Percentiles rank a stretch among this genome's conserved stretches.
Evolutionary conservation across 2,888 invertebrate species (phyloP).

Genomic region (Camponotus fellah): DNA sequence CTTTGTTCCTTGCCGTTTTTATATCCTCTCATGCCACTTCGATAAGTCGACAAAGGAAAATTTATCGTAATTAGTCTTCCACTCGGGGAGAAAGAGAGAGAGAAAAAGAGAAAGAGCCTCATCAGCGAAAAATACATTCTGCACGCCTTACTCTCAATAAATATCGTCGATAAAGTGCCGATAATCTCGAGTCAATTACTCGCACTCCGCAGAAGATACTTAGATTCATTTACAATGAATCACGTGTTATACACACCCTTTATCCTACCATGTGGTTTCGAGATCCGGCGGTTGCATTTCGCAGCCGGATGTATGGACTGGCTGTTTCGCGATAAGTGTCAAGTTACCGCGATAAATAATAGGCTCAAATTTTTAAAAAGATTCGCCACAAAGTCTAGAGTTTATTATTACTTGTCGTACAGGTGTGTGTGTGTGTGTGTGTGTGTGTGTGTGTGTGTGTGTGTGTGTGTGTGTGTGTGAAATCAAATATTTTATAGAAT

Average conservation of each 20-base stretch:
- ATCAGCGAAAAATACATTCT: conserved; percentile 15
- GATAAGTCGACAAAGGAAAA: conserved; percentile 47
- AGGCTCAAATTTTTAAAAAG: conserved; percentile 1
- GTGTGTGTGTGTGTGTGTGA: not conserved
- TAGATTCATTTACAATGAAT: conserved; percentile 56
- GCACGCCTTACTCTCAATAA: conserved; percentile 45
- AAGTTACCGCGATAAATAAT: not conserved
- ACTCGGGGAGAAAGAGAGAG: not conserved
- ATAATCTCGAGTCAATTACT: conserved; percentile 54
- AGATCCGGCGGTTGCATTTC: conserved; percentile 34
- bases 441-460: not conserved
- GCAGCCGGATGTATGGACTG: conserved; percentile 37
- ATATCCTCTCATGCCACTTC: conserved; percentile 1
- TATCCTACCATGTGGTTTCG: conserved; percentile 23
- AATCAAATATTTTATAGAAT: conserved; percentile 22
- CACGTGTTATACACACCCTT: conserved; percentile 40
- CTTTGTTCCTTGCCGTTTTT: conserved; percentile 16
- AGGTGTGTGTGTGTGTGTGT: not conserved
- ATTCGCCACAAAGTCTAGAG: not conserved
- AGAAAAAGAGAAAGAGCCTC: not conserved
- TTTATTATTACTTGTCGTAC: not conserved
- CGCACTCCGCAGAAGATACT: conserved; percentile 29
- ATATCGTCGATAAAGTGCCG: conserved; percentile 39
- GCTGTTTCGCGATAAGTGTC: conserved; percentile 35
- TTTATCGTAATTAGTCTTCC: conserved; percentile 51